Base-by-base conservation (phyloP, 1,140 invertebrate species). In the Leptinotarsa undecemlineata region DNA sequence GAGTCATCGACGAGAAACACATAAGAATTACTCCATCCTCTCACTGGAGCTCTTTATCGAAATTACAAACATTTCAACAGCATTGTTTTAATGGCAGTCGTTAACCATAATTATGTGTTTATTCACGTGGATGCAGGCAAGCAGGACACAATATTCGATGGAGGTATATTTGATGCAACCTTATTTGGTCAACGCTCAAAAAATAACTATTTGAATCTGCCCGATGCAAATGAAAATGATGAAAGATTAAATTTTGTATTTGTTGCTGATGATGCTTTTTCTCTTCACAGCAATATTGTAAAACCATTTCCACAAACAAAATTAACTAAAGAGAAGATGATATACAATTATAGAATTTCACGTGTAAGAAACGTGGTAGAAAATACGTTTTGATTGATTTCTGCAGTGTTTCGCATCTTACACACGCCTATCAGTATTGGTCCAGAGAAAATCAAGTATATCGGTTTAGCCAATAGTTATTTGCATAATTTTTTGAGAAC, bases 41-140 rank as follows among this genome's bases (percentile, higher is more conserved):
- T 87, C 87, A 68, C 76, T 81, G 48, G 75, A 82, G 15, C 89
- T 82, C 83, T 87, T 81, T 63, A 89, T 89, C 77, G 88, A 88
- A 73, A 89, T 88, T 69, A 74, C 23, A 68, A 74, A 69, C 4
- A 51, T 4, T 60, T 60, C 11, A 1, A 60, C 19, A 0, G 57
- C 11, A 19, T 8, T 17, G 86, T 89, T 33, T 79, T 89, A 33
- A 76, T 89, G 73, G 87, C 84, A 6, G 60, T 87, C 71, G 83
- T 84, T 19, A 86, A 89, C 82, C 83, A 81, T n/a, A 75, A 88
- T 68, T 88, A 87, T 77, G 82, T 82, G 70, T 89, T 88, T 80
- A 78, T 82, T 60, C 83, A 83, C 62, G 81, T 85, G 19, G 83
- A 88, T 74, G 76, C 86, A 26, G 86, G 86, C 47, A 77, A 81